Base-by-base conservation (phyloP, 2,888 invertebrate genomes). In the Mayetiola destructor region DNA sequence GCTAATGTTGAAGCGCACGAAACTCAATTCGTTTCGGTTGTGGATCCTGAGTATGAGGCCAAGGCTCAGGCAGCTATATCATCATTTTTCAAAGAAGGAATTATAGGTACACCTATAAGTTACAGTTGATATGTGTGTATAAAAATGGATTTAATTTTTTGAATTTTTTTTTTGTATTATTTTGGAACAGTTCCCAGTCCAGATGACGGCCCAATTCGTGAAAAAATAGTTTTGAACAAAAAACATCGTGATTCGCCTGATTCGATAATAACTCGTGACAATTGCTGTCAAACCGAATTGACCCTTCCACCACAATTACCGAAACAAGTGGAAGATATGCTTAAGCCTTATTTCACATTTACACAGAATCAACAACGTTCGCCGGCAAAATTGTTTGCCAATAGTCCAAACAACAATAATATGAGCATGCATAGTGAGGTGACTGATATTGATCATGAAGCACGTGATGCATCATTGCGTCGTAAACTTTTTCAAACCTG, bases 51-150 rank as follows among this genome's bases (percentile, higher is more conserved):
- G 37, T 66, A 75, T 27, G 82, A 83, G 64, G 73, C 73, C 1
- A 71, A 76, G 61, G 79, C 79, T 1, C 82, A 83, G 66, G 75
- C 77, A 56, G 80, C 79, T 37, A 82, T 82, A 29, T 76, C 68
- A 60, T 64, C 68, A 0, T 73, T 69, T 56, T 73, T 73, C 40
- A 70, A 69, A 60, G 71, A 73, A 21, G 67, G 70, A 12, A 66
- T 68, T 60, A 68, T 69, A 42, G 52, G 48, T 57, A 27, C 35
- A 14, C 3, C 14, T 21, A 8, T 32, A 32, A 32, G 12, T 32
- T 9, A 32, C 32, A 8, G 8, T 32, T 32, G 8, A 9, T 32
- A 32, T 32, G 8, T 32, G 32, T 9, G 8, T 32, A 32, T 9
- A 32, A 32, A 32, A 9, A 32, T 9, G 32, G 32, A 32, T 9